phyloP scores from a whole-genome alignment of 2,888 invertebrate species.

The Limulus polyphemus region DNA sequence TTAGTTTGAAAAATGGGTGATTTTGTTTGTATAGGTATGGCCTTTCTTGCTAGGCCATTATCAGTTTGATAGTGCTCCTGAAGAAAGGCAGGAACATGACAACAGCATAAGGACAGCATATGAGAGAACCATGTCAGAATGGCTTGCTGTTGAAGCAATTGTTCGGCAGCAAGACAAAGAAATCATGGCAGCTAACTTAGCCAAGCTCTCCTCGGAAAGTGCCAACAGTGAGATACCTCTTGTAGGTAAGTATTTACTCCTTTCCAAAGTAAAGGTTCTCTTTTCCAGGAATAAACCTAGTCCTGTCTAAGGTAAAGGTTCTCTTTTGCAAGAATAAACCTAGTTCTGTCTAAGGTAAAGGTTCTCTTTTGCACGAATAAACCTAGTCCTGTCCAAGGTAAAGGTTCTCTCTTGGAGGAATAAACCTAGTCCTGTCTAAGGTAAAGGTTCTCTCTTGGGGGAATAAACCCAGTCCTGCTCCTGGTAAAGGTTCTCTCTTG shows the following conservation, averaged over 20 bases:
- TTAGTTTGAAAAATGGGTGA: not conserved
- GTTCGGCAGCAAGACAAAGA: conserved; percentile 41
- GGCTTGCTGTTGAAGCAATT: conserved; percentile 88
- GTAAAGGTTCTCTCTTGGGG: no score
- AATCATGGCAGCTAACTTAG: conserved; percentile 68
- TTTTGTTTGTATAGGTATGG: conserved; percentile 50
- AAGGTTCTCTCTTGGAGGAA: no score
- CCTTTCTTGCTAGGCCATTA: conserved; percentile 78
- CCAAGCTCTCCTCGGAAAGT: conserved; percentile 62
- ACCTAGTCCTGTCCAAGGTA: no score
- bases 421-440: no score
- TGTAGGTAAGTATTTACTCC: conserved; percentile 28
- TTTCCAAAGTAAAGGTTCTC: no score
- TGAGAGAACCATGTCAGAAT: conserved; percentile 85
- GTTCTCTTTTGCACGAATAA: no score
- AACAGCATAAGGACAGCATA: conserved; percentile 58
- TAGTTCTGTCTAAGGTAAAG: no score
- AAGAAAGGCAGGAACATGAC: conserved; percentile 53
- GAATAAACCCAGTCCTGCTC: no score
- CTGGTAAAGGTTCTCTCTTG: no score
- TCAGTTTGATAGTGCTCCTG: conserved; percentile 56
- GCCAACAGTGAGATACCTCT: conserved; percentile 34
- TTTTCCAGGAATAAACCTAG: no score
- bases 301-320: no score
- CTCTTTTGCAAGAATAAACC: no score